A percentile compares a stretch with the other conserved stretches of the same genome.
Evolutionary conservation across 2,113 vertebrate species (phyloP).

Genomic region (Spea bombifrons): DNA sequence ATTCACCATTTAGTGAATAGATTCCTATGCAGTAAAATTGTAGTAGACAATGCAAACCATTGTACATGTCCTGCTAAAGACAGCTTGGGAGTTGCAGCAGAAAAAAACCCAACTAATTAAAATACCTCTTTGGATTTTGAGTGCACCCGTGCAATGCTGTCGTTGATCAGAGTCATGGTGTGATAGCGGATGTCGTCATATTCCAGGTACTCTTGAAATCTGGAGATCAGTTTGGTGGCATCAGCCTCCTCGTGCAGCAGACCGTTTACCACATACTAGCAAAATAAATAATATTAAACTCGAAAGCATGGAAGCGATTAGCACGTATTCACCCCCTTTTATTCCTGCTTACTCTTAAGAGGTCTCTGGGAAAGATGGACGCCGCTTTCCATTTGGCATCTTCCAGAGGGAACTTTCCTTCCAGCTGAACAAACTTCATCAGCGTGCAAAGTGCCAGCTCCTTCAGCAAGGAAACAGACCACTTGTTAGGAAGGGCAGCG

Average conservation of each 20-base stretch:
- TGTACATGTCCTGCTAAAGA: too few relatives aligned
- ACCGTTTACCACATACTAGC: constrained; percentile 70
- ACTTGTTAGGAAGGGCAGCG: too few relatives aligned
- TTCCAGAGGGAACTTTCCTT: constrained; percentile 75
- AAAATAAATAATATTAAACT: background rate
- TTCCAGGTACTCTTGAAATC: constrained; percentile 83
- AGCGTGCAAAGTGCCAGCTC: constrained; percentile 75
- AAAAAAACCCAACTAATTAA: background rate
- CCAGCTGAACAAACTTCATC: constrained; percentile 82
- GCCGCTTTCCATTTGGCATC: constrained; percentile 77
- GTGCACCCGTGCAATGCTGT: constrained; percentile 60
- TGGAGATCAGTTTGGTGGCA: constrained; percentile 73
- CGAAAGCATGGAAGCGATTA: background rate
- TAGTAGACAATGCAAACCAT: too few relatives aligned
- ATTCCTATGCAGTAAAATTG: too few relatives aligned
- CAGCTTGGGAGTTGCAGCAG: background rate
- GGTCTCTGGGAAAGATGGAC: constrained; percentile 76
- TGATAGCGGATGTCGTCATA: constrained; percentile 85
- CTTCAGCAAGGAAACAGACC: constrained; percentile 55
- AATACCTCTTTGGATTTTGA: constrained; percentile 72
- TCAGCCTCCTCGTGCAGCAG: constrained; percentile 71
- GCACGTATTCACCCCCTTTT: background rate
- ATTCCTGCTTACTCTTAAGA: constrained; percentile 69
- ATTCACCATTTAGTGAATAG: too few relatives aligned
- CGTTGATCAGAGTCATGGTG: constrained; percentile 69